Evolutionary conservation across 2,113 vertebrate species (phyloP).

Genomic region (Dicerorhinus sumatrensis): DNA sequence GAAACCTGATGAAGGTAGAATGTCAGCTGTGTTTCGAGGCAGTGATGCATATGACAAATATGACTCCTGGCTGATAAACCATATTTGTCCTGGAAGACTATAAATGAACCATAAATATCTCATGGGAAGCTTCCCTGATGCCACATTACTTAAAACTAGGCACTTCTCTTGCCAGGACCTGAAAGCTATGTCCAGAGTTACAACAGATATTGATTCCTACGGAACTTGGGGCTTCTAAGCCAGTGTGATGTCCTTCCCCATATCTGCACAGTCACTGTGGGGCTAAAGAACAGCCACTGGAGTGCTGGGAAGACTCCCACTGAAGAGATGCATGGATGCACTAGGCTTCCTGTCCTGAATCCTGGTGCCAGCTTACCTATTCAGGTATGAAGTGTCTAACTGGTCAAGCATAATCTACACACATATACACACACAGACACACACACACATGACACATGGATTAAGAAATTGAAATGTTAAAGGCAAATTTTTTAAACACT

Average conservation of each 20-base stretch:
- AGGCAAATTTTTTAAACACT: not conserved
- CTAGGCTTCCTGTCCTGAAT: not conserved
- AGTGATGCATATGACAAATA: not conserved
- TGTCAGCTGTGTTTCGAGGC: not conserved
- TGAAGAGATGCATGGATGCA: fast-evolving
- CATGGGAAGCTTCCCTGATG: not conserved
- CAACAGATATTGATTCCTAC: not conserved
- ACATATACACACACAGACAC: not conserved
- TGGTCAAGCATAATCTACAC: not conserved
- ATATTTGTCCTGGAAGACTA: not conserved
- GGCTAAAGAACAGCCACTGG: not conserved
- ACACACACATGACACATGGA: not conserved
- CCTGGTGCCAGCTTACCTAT: not conserved
- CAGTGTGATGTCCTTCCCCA: not conserved
- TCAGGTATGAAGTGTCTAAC: not conserved
- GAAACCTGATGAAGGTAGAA: not conserved
- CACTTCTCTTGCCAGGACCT: not conserved
- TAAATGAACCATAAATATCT: not conserved
- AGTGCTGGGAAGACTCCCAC: not conserved
- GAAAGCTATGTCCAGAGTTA: not conserved
- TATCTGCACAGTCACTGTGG: not conserved
- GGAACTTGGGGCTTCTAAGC: not conserved
- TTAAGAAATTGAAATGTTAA: slow-evolving; percentile 3
- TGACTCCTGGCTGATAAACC: not conserved
- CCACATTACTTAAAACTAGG: not conserved